A percentile compares a stretch with the other conserved stretches of the same genome.
Conservation (phyloP, 2,888 invertebrate species). For the Hypsopygia costalis region DNA sequence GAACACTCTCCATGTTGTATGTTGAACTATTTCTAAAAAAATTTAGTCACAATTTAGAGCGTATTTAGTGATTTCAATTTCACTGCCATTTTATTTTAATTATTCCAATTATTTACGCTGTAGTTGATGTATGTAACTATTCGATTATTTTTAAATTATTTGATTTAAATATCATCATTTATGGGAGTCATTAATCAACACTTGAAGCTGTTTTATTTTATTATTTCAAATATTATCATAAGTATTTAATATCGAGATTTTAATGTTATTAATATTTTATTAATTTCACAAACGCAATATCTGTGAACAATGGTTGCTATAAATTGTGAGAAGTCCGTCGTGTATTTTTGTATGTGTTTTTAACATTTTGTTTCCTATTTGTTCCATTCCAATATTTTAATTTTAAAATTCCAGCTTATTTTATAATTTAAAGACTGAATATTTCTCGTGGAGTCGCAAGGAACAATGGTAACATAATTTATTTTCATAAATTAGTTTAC, state of each 20-base stretch:
- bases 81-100: slow-evolving; percentile 1
- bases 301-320: too few species aligned
- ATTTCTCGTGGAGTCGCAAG: neutral
- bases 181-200: neutral
- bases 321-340: neutral
- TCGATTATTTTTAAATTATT: neutral
- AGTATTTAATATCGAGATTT: too few species aligned
- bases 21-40: too few species aligned
- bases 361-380: neutral
- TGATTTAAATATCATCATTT: neutral
- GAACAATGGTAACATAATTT: slow-evolving; percentile 12
- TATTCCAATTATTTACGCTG: neutral
- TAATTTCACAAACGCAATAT: too few species aligned
- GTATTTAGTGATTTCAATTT: neutral
- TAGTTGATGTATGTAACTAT: neutral
- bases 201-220: too few species aligned
- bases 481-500: slow-evolving; percentile 24
- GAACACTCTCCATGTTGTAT: too few species aligned
- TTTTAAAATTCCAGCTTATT: slow-evolving; percentile 4
- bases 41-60: neutral
- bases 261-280: too few species aligned
- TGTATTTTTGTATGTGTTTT: too few species aligned
- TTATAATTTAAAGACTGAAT: slow-evolving; percentile 8
- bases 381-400: slow-evolving; percentile 8
- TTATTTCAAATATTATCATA: too few species aligned